phyloP scores from a whole-genome alignment of 2,888 invertebrate species.

The Standfussiana lucernea region DNA sequence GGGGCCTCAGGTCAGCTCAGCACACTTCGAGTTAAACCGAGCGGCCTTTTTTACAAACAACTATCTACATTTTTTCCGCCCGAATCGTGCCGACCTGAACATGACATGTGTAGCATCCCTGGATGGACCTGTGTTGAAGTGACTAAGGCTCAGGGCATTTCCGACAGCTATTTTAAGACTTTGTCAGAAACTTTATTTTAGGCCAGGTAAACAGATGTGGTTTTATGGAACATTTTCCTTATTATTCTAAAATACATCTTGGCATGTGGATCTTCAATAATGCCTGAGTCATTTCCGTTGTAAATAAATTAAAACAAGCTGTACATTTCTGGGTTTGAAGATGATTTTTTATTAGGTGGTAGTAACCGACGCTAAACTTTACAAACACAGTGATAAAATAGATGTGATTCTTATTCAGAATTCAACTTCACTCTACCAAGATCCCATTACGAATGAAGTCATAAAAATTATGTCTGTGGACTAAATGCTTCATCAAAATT shows the following conservation, averaged over 20 bases:
- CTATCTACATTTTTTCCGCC: neutral
- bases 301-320: neutral
- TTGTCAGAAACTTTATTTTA: neutral
- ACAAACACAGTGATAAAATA: too few species aligned
- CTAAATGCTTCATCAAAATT: neutral
- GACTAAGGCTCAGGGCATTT: conserved; percentile 40
- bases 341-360: neutral
- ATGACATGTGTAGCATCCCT: neutral
- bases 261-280: neutral
- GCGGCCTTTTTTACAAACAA: too few species aligned
- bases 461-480: neutral
- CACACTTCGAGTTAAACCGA: too few species aligned
- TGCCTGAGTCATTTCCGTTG: neutral
- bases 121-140: neutral
- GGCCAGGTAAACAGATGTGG: neutral
- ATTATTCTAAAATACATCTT: neutral
- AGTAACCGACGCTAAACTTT: neutral
- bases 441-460: neutral
- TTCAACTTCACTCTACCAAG: too few species aligned
- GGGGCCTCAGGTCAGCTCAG: too few species aligned
- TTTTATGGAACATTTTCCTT: conserved; percentile 13
- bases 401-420: neutral
- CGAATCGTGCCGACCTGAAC: neutral
- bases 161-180: conserved; percentile 20
- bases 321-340: neutral